Evolutionary conservation across 2,797 vertebrate species (phyloP), one percentile per base, ranked within the genome.

Genomic region (Enteromius treurensis): DNA sequence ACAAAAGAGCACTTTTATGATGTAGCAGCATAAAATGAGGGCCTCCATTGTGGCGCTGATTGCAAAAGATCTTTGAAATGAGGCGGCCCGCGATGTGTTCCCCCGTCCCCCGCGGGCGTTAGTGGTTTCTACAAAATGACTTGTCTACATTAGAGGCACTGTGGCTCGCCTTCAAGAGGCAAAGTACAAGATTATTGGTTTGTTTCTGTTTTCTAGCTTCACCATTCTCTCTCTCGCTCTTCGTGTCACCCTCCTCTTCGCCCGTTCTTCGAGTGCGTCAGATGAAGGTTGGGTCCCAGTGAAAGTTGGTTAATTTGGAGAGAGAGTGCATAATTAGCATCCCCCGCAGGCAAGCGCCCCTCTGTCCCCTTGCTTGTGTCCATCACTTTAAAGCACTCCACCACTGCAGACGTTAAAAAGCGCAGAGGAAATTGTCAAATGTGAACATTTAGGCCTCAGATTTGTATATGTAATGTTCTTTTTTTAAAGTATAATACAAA

Each of bases 1-100:
- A 98, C 96, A 98, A 98, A 98, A 96, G 92, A 95, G 92, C 95
- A 97, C 95, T 97, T 98, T 96, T 96, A 97, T 97, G 96, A 97
- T 97, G 96, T 96, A 97, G 95, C 95, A 95, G 96, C 95, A 96
- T 96, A 98, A 98, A 98, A 97, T 97, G 97, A 96, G 96, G 93
- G 94, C 90, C 92, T 96, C 92, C 91, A 96, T 97, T 98, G 96
- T 98, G 93, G 88, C 81, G 91, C 92, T 96, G 94, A 96, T 96
- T 97, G 96, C 95, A 95, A 87, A 87, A 87, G 94, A 96, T 96
- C 95, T 96, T 96, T 95, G 95, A 96, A 95, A 94, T 86, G 93
- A 95, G 86, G 93, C 93, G 90, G 94, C 91, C 90, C 86, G 92
- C 77, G 58, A 87, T 93, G 92, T 93, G 93, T 92, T 91, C 83